Base-by-base conservation (phyloP, 2,888 invertebrate species). In the Phyllotreta striolata region DNA sequence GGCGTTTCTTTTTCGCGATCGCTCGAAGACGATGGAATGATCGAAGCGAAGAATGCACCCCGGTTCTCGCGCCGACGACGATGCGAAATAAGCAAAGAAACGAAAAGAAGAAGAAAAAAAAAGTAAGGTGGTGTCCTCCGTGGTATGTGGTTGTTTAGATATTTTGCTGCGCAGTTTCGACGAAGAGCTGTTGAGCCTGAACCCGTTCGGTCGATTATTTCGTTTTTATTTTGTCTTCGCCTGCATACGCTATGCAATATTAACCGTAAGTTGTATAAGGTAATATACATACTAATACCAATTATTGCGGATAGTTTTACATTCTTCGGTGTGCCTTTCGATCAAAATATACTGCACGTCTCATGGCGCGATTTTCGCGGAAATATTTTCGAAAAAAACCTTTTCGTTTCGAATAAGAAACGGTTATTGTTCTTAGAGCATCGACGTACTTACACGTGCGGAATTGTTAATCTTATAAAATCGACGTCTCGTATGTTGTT, bases 131-230 rank as follows among this genome's bases (percentile, higher is more conserved):
- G 54, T 52, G 49, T 62, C 62, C 58, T 56, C 47, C 35, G 44
- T 43, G 54, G 58, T 52, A 62, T 66, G 51, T 59, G 59, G 58
- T 55, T 24, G 58, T 44, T 52, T 63, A 57, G 63, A 54, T 62
- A 62, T 66, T 62, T 62, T 66, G 62, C 58, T 58, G 65, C 65
- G 65, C 65, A 66, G 62, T 62, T 65, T 66, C 65, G 49, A 44
- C 55, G 55, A 62, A 55, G 55, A 66, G 62, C 62, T 49, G 56
- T 62, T 65, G 65, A 65, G 62, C 43, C 24, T 24, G 24, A 24
- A 24, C 62, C 51, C 13, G 41, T 13, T 55, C 14, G 47, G 34
- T 59, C 57, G 66, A 52, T 57, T 61, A 55, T 61, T 61, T 61
- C 47, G 46, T 46, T 61, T 55, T 61, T 35, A 44, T 43, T 40